Evolutionary conservation across 2,888 invertebrate species (phyloP), one percentile per base, ranked within the genome.

Genomic region (Platerodrilus igneus): DNA sequence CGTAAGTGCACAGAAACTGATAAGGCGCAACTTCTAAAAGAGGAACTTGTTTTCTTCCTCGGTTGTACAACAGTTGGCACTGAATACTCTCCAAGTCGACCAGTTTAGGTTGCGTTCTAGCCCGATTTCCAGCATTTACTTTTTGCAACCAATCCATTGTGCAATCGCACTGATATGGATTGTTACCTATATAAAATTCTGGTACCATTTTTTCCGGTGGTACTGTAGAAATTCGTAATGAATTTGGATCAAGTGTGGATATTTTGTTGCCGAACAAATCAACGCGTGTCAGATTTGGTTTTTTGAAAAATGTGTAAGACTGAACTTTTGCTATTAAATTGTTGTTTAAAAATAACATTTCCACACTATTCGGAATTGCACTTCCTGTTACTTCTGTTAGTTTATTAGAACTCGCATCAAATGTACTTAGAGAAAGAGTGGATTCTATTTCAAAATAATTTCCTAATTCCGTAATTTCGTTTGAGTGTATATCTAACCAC

Each of bases 81-180:
- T 83, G 81, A 59, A 90, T 86, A 58, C 83, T 82, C 53, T 86
- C 83, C 58, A 88, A 73, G 69, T 90, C 90, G 72, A 85, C 83
- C 52, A 91, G 75, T 60, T 80, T 78, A 5, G 90, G 88, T 63
- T 87, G 86, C 32, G 85, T 86, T 56, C 86, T 74, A 40, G 81
- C 80, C 60, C 83, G 76, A 61, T 82, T 83, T 53, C 79, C 79
- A 50, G 77, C 75, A 65, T 86, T 86, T 53, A 86, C 83, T 66
- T 83, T 80, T 69, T 88, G 87, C 52, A 90, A 67, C 91, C 90
- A 92, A 63, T 88, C 87, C 88, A 91, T 88, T 44, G 86, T 85
- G 63, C 90, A 91, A 67, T 89, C 88, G 69, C 92, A 92, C 58
- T 84, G 79, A 61, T 87, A 82, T 37, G 89, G 88, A 69, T 92